Conservation (phyloP, 2,888 invertebrate genomes). For the Ormyrus labotus region DNA sequence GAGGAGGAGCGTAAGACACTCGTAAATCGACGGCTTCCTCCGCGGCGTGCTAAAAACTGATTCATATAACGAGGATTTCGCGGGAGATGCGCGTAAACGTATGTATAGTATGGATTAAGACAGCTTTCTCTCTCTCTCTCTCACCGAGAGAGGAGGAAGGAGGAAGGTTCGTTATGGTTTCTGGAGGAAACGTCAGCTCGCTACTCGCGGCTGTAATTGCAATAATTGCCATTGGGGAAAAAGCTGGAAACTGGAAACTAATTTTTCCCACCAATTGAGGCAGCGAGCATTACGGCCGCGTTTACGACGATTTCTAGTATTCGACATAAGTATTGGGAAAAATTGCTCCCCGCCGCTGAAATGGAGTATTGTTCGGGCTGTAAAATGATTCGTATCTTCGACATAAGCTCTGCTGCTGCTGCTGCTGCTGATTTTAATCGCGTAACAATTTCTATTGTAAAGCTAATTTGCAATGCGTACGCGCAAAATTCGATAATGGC, state of each 20-base stretch:
- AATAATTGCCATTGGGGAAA: constrained; percentile 21
- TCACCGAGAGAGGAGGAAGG: neutral
- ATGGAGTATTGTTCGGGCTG: too few species aligned
- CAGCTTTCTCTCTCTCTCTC: constrained; percentile 8
- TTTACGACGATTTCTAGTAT: neutral
- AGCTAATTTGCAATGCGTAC: too few species aligned
- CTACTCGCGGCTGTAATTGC: constrained; percentile 25
- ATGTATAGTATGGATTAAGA: neutral
- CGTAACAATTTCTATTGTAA: too few species aligned
- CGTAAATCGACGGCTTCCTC: constrained; percentile 53
- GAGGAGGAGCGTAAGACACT: constrained; percentile 7
- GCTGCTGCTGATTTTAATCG: too few species aligned
- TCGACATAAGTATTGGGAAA: too few species aligned
- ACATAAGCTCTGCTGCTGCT: neutral
- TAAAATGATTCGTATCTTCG: too few species aligned
- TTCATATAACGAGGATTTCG: constrained; percentile 50
- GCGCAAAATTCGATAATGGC: too few species aligned
- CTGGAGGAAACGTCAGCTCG: constrained; percentile 16
- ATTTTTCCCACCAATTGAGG: constrained; percentile 26
- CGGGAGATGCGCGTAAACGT: neutral
- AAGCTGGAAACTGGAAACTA: constrained; percentile 12
- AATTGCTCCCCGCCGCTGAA: too few species aligned
- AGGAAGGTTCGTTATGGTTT: constrained; percentile 31
- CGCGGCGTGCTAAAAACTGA: constrained; percentile 46
- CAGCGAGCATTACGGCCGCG: constrained; percentile 8